These are phyloP conservation scores for Pelobates cultripes DNA, from an alignment of 2,797 vertebrate genomes.

Conservation along the genomic window DNA sequence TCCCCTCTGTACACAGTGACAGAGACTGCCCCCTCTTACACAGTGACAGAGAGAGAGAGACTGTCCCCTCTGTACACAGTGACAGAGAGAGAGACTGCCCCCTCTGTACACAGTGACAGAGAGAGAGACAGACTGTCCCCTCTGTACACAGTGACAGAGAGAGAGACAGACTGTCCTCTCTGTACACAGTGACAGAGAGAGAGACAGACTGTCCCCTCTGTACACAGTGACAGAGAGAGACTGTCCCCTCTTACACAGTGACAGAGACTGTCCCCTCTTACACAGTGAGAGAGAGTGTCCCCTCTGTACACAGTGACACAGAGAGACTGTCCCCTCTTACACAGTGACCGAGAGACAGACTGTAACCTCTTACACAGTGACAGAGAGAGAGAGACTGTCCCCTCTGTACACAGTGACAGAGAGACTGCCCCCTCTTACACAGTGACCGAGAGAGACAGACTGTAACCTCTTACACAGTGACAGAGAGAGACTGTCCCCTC, in stretches of 20 bases:
- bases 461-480: too few relatives aligned
- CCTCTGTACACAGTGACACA: slow-evolving; percentile 24
- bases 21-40: background rate
- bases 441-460: too few relatives aligned
- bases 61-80: too few relatives aligned
- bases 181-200: slow-evolving; percentile 23
- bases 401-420: too few relatives aligned
- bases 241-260: too few relatives aligned
- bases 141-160: background rate
- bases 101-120: background rate
- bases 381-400: too few relatives aligned
- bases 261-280: too few relatives aligned
- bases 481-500: too few relatives aligned
- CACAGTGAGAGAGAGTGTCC: background rate
- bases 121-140: too few relatives aligned
- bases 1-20: slow-evolving; percentile 37
- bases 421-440: too few relatives aligned
- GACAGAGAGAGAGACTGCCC: background rate
- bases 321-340: slow-evolving; percentile 35
- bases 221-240: too few relatives aligned
- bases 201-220: background rate
- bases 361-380: too few relatives aligned
- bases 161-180: slow-evolving; percentile 30
- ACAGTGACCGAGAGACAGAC: background rate
- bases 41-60: background rate